These are phyloP conservation scores for Paramisgurnus dabryanus DNA, from an alignment of 2,113 vertebrate genomes.

Conservation along the genomic window DNA sequence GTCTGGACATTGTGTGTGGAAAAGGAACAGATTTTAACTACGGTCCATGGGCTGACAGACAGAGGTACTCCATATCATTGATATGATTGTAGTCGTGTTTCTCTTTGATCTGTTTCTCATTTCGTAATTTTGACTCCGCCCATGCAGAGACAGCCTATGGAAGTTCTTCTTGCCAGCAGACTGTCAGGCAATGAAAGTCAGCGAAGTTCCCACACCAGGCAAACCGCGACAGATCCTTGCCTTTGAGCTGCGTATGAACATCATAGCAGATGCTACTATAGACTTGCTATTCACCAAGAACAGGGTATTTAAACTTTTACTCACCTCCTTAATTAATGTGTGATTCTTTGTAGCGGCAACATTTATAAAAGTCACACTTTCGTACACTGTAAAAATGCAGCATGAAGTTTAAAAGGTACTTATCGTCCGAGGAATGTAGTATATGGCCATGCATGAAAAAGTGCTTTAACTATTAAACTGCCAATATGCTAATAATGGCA, in stretches of 20 bases:
- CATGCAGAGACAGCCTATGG: conserved; percentile 91
- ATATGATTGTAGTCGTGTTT: neutral
- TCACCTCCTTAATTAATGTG: neutral
- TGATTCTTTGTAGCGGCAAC: too few species aligned
- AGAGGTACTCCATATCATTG: conserved; percentile 76
- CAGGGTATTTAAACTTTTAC: conserved; percentile 76
- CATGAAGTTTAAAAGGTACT: too few species aligned
- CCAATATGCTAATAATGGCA: too few species aligned
- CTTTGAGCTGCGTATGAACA: conserved; percentile 98
- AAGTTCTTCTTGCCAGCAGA: conserved; percentile 98
- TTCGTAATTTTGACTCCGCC: neutral
- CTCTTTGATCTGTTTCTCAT: neutral
- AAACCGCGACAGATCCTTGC: conserved; percentile 93
- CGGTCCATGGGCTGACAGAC: conserved; percentile 96
- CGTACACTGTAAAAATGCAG: too few species aligned
- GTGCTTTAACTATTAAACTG: too few species aligned
- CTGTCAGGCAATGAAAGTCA: conserved; percentile 92
- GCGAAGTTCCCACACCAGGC: conserved; percentile 86
- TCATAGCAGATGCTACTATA: conserved; percentile 97
- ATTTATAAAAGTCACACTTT: too few species aligned
- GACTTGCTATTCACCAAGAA: conserved; percentile 99
- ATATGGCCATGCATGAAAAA: too few species aligned
- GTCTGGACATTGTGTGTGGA: conserved; percentile 96
- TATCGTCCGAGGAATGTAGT: too few species aligned
- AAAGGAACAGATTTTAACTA: conserved; percentile 99